These are phyloP conservation scores for Laspeyria flexula DNA, from an alignment of 2,888 invertebrate species.

Conservation along the genomic window DNA sequence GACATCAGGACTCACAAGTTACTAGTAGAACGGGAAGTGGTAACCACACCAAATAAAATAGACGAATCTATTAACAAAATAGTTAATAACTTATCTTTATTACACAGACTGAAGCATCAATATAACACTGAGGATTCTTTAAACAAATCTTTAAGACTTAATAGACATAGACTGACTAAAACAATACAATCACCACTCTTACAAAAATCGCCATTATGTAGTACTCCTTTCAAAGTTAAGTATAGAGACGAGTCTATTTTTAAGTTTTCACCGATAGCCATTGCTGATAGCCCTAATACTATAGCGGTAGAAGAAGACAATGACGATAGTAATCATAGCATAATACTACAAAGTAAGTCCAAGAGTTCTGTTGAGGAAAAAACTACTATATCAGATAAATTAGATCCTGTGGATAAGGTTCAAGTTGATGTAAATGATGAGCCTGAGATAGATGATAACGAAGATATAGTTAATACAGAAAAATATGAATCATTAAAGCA, in stretches of 20 bases:
- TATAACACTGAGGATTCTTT: constrained; percentile 42
- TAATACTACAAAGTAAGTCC: constrained; percentile 37
- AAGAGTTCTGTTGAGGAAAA: constrained; percentile 11
- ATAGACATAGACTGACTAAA: constrained; percentile 51
- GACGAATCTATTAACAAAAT: constrained; percentile 74
- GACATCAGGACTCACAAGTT: constrained; percentile 66
- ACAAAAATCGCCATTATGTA: constrained; percentile 67
- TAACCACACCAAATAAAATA: constrained; percentile 37
- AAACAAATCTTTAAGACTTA: constrained; percentile 38
- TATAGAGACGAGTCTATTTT: constrained; percentile 74
- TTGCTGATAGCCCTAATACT: constrained; percentile 44
- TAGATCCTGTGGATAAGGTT: constrained; percentile 3
- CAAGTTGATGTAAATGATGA: constrained; percentile 7
- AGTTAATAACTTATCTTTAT: constrained; percentile 58
- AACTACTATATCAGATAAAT: background rate
- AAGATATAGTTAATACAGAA: constrained; percentile 3
- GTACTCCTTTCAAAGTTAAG: constrained; percentile 75
- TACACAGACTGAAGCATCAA: constrained; percentile 51
- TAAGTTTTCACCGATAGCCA: constrained; percentile 72
- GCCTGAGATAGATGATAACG: background rate
- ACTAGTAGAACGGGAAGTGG: constrained; percentile 61
- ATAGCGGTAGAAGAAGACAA: constrained; percentile 47
- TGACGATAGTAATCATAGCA: constrained; percentile 40
- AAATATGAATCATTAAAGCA: constrained; percentile 1
- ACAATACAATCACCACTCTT: constrained; percentile 51